Evolutionary conservation across 2,797 vertebrate genomes (phyloP).

Genomic region (Helarctos malayanus): DNA sequence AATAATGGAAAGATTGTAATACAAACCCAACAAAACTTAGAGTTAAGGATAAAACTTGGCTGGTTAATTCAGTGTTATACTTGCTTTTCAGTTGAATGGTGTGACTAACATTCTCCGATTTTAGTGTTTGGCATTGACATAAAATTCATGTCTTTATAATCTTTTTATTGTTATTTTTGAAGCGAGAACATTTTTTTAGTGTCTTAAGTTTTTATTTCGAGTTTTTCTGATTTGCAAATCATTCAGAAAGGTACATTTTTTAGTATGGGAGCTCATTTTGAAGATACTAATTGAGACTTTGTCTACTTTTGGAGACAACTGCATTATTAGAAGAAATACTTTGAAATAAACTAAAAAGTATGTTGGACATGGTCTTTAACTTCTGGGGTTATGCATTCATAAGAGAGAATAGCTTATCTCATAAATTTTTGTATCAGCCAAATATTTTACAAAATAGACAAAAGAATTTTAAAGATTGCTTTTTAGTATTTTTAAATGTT

Average conservation of each 20-base stretch:
- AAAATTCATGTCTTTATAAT: slow-evolving; percentile 48
- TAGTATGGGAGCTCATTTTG: slow-evolving; percentile 20
- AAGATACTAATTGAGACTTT: slow-evolving; percentile 45
- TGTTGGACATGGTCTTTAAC: not conserved
- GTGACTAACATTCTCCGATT: slow-evolving; percentile 20
- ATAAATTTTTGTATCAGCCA: slow-evolving; percentile 28
- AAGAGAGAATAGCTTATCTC: slow-evolving; percentile 39
- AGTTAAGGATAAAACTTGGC: slow-evolving; percentile 20
- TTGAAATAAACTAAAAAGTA: slow-evolving; percentile 49
- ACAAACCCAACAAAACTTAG: not conserved
- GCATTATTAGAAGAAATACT: slow-evolving; percentile 39
- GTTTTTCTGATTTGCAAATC: slow-evolving; percentile 43
- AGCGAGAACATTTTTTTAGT: slow-evolving; percentile 42
- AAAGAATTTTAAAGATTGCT: slow-evolving; percentile 42
- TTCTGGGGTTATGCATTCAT: not conserved
- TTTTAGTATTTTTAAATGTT: slow-evolving; percentile 47
- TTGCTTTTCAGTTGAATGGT: slow-evolving; percentile 50
- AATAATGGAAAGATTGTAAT: slow-evolving; percentile 69
- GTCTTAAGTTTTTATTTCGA: slow-evolving; percentile 57
- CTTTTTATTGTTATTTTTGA: slow-evolving; percentile 33
- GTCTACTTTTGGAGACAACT: slow-evolving; percentile 43
- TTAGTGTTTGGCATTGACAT: slow-evolving; percentile 52
- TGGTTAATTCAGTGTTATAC: not conserved
- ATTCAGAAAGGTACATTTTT: slow-evolving; percentile 5
- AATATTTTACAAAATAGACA: slow-evolving; percentile 46